Base-by-base conservation (phyloP, 1,140 invertebrate genomes). In the Eueides isabella region DNA sequence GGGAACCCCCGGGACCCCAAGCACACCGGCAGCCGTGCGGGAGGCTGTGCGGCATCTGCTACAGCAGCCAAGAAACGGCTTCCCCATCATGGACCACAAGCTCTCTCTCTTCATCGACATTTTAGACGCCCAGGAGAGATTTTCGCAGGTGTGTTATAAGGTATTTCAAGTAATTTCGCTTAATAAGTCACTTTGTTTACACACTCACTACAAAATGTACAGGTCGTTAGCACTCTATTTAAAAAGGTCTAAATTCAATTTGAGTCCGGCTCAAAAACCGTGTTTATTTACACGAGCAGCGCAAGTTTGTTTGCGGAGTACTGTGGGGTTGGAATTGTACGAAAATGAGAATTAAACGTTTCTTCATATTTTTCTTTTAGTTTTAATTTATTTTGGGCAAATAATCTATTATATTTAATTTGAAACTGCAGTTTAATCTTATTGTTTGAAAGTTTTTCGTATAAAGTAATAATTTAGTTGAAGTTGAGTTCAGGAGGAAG, bases 71-170 rank as follows among this genome's bases (percentile, higher is more conserved):
- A 88, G 95, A 19, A 96, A 97, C 83, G 96, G 96, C 2, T 96
- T 96, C 86, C 95, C 96, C 75, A 95, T 96, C 78, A 94, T 95
- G 87, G 96, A 97, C 78, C 96, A 97, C 87, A 96, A 96, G 83
- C 94, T 97, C 78, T 95, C 95, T 12, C 94, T 97, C 14, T 96
- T 97, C 87, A 95, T 97, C 80, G 96, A 97, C 75, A 97, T 97
- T 75, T 94, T 97, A 81, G 96, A 97, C 82, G 96, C 96, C 14
- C 96, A 97, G 92, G 96, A 97, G 88, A 94, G 95, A 83, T 96
- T 97, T 81, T 96, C 96, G 83, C 95, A 97, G 96, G 96, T 97
- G n/a, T 44, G 35, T 19, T 64, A 23, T 67, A 67, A 65, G 63
- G 63, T 65, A 35, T 65, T 65, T 35, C 61, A 61, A 61, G 12